A percentile compares a stretch with the other conserved stretches of the same genome.
phyloP scores from a whole-genome alignment of 1,140 invertebrate genomes.

The Calycopis cecrops region DNA sequence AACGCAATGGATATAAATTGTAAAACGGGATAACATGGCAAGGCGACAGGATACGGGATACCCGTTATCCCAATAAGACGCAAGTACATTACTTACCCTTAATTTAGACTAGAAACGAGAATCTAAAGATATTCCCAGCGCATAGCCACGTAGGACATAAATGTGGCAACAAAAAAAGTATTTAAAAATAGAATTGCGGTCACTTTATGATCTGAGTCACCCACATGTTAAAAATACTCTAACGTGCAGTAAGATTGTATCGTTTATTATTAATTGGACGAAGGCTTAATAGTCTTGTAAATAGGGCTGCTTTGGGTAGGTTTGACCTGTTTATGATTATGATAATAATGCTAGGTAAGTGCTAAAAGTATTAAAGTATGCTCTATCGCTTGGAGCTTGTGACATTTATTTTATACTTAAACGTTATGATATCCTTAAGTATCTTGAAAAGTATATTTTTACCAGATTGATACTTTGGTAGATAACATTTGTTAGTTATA shows the following conservation, averaged over 20 bases:
- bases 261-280: conserved; percentile 8
- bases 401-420: too few relatives aligned
- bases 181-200: conserved; percentile 28
- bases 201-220: conserved; percentile 23
- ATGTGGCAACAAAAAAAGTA: conserved; percentile 21
- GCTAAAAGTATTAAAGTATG: not conserved
- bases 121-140: conserved; percentile 35
- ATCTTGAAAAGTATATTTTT: too few relatives aligned
- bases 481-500: too few relatives aligned
- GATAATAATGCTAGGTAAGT: conserved; percentile 1
- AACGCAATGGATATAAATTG: conserved; percentile 5
- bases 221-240: conserved; percentile 17
- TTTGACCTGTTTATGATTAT: conserved; percentile 3
- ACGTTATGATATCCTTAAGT: too few relatives aligned
- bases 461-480: too few relatives aligned
- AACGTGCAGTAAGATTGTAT: conserved; percentile 6
- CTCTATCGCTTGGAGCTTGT: too few relatives aligned
- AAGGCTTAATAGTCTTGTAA: conserved; percentile 9
- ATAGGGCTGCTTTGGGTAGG: conserved; percentile 1
- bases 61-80: conserved; percentile 40
- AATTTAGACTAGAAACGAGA: conserved; percentile 41
- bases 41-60: conserved; percentile 2
- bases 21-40: not conserved
- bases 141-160: conserved; percentile 28
- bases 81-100: conserved; percentile 36